phyloP scores from a whole-genome alignment of 2,797 vertebrate genomes.

The Chelonia mydas region DNA sequence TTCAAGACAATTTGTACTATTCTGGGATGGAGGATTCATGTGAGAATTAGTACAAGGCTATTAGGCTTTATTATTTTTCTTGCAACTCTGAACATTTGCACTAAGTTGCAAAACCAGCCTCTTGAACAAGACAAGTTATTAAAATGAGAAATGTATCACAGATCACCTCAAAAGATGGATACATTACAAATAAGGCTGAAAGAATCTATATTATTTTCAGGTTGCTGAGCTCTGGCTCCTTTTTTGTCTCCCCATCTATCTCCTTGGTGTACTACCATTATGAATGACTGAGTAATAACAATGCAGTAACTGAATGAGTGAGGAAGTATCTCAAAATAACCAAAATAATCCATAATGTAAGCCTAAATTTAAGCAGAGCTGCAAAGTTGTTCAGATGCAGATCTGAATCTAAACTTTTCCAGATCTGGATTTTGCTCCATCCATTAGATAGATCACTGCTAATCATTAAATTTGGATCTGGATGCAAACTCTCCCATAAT shows the following conservation, averaged over 20 bases:
- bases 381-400: conserved; percentile 12
- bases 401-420: conserved; percentile 7
- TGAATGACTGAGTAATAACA: conserved; percentile 73
- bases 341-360: conserved; percentile 33
- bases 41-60: not conserved
- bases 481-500: not conserved
- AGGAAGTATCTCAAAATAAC: conserved; percentile 63
- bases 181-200: conserved; percentile 59
- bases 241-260: conserved; percentile 61
- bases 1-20: not conserved
- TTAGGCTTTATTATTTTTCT: not conserved
- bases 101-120: not conserved
- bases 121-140: not conserved
- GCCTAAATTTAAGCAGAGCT: conserved; percentile 24
- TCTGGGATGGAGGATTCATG: not conserved
- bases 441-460: not conserved
- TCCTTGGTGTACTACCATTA: conserved; percentile 47
- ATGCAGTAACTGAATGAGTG: conserved; percentile 49
- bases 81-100: conserved; percentile 7
- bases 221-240: conserved; percentile 65
- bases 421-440: not conserved
- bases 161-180: conserved; percentile 37
- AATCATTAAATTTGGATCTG: not conserved
- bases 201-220: conserved; percentile 69
- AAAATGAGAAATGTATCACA: conserved; percentile 39